Evolutionary conservation across 2,113 vertebrate species (phyloP), one percentile per base, ranked within the genome.

Genomic region (Tupaia tana): DNA sequence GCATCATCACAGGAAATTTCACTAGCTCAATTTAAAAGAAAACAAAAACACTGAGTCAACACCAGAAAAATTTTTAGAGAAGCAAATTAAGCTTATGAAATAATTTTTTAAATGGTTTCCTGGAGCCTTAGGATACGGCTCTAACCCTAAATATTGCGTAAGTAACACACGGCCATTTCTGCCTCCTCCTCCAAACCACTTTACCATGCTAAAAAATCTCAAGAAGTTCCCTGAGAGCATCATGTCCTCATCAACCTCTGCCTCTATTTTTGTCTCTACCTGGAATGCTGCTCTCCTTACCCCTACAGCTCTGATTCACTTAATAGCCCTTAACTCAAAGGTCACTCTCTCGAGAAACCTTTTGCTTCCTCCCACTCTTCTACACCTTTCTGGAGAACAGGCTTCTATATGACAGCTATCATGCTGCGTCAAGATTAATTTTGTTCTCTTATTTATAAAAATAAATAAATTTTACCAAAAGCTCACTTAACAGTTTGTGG

Each of bases 11-110:
- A 66, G 12, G 9, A 89, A 92, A 92, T 79, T 67, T 82, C 15
- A 94, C 67, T 92, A 92, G 75, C 78, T 94, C 70, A 86, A 86
- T 67, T 58, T 54, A n/a, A 80, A 89, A 83, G 67, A 89, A 56
- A 63, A 75, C 22, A n/a, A 43, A 54, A 58, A 14, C 34, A 88
- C 18, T 61, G 13, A 93, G 52, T 25, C 4, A 19, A 89, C 1
- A 80, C 27, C 24, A 74, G 19, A 66, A 43, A 22, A 34, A 27
- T 29, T 90, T 64, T 85, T 89, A 91, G 54, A 80, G 20, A 91
- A 75, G 24, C 12, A 79, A 34, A 90, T 74, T 71, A 27, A 56
- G 61, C 75, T 63, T 31, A 90, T 63, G 66, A 86, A 70, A 43
- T 83, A 12, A 67, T 84, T 95, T 83, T 67, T 54, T 63, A 88